phyloP scores from a whole-genome alignment of 2,113 vertebrate species.

The Phalacrocorax brasilianus region DNA sequence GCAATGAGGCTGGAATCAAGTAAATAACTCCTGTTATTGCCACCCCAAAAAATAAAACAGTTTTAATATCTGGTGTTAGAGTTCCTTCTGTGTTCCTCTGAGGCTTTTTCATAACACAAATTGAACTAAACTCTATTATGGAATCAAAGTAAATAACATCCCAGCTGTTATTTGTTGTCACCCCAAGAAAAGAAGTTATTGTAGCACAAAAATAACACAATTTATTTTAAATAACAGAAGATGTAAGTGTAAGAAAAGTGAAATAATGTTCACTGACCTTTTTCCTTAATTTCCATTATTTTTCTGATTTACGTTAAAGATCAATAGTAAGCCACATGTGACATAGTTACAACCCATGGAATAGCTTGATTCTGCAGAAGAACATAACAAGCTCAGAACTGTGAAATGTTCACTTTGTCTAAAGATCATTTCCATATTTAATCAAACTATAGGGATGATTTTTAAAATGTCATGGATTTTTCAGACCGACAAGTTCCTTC shows the following conservation, averaged over 20 bases:
- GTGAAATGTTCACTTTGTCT: not conserved
- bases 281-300: constrained; percentile 17
- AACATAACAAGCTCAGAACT: not conserved
- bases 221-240: constrained; percentile 37
- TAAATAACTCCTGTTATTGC: constrained; percentile 6
- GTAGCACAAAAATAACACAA: not conserved
- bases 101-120: constrained; percentile 42
- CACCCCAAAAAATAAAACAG: not conserved
- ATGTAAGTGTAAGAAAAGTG: not conserved
- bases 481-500: not conserved
- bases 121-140: constrained; percentile 30
- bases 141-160: constrained; percentile 57
- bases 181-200: not conserved
- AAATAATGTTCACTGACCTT: constrained; percentile 31
- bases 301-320: constrained; percentile 17
- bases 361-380: not conserved
- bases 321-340: not conserved
- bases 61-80: constrained; percentile 27
- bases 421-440: constrained; percentile 20
- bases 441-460: not conserved
- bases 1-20: not conserved
- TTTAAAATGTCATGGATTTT: constrained; percentile 2
- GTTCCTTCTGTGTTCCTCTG: constrained; percentile 10
- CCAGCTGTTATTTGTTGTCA: not conserved
- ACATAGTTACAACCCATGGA: not conserved